Evolutionary conservation across 2,113 vertebrate species (phyloP).

Genomic region (Nesospiza acunhae): DNA sequence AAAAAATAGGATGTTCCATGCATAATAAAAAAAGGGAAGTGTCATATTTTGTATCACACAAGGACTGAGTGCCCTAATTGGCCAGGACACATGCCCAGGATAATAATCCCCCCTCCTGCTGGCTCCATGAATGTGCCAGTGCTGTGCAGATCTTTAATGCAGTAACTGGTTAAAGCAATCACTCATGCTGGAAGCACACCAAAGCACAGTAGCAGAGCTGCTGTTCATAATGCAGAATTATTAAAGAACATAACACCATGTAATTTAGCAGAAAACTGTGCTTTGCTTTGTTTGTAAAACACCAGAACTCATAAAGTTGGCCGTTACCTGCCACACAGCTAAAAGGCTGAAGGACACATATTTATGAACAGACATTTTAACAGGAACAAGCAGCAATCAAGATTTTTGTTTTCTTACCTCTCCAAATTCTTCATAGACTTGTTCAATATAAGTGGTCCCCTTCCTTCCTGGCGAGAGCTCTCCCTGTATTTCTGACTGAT

Average conservation of each 20-base stretch:
- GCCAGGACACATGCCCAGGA: not conserved
- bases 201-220: not conserved
- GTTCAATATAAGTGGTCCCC: constrained; percentile 88
- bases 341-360: not conserved
- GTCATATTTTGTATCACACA: not conserved
- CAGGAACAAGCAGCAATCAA: not conserved
- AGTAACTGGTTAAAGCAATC: constrained; percentile 4
- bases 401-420: constrained; percentile 78
- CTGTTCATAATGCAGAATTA: constrained; percentile 12
- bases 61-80: not conserved
- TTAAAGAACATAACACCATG: not conserved
- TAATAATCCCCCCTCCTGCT: not conserved
- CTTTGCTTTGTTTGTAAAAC: not conserved
- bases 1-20: not conserved
- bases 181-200: not conserved
- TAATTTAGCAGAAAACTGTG: constrained; percentile 23
- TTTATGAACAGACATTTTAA: not conserved
- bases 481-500: constrained; percentile 80
- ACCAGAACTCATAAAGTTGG: not conserved
- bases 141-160: not conserved
- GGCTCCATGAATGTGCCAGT: not conserved
- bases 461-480: constrained; percentile 72
- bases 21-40: not conserved
- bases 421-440: constrained; percentile 88
- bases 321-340: not conserved